Percentiles rank a stretch among this genome's conserved stretches.
Evolutionary conservation across 2,888 invertebrate species (phyloP).

Genomic region (Sarcophaga caerulescens): DNA sequence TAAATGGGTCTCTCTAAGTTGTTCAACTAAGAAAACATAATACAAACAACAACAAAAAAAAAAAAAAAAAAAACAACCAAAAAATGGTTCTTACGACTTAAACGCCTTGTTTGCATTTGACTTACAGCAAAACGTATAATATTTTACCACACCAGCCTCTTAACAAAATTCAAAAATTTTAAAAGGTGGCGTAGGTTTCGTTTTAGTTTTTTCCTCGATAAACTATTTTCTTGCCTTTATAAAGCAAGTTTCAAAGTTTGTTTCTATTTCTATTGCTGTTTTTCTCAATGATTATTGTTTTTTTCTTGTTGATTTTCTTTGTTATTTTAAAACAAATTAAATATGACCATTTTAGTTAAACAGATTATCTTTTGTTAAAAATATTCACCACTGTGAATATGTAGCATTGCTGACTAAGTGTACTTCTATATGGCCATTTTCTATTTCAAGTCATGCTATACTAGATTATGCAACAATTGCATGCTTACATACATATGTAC

Average conservation of each 20-base stretch:
- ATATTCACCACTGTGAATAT: not conserved
- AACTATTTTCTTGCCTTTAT: not conserved
- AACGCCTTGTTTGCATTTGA: conserved; percentile 48
- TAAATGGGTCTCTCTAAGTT: conserved; percentile 50
- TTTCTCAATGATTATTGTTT: not conserved
- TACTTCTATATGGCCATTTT: not conserved
- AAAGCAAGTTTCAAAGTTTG: not conserved
- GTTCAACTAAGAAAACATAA: not conserved
- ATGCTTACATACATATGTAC: no score
- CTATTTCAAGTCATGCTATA: no score
- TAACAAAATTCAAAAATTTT: not conserved
- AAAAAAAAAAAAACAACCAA: not conserved
- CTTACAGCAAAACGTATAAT: not conserved
- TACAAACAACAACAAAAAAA: not conserved
- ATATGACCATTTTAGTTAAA: conserved; percentile 57
- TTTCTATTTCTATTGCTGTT: not conserved
- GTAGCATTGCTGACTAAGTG: conserved; percentile 22
- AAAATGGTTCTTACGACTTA: conserved; percentile 52
- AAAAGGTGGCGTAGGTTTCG: conserved; percentile 5
- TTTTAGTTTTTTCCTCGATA: not conserved
- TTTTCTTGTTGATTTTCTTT: not conserved
- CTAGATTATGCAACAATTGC: no score
- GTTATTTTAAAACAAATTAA: conserved; percentile 46
- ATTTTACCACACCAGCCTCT: not conserved
- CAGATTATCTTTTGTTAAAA: conserved; percentile 56